A percentile compares a stretch with the other conserved stretches of the same genome.
Evolutionary conservation across 2,888 invertebrate genomes (phyloP).

Genomic region (Panzeria rudis): DNA sequence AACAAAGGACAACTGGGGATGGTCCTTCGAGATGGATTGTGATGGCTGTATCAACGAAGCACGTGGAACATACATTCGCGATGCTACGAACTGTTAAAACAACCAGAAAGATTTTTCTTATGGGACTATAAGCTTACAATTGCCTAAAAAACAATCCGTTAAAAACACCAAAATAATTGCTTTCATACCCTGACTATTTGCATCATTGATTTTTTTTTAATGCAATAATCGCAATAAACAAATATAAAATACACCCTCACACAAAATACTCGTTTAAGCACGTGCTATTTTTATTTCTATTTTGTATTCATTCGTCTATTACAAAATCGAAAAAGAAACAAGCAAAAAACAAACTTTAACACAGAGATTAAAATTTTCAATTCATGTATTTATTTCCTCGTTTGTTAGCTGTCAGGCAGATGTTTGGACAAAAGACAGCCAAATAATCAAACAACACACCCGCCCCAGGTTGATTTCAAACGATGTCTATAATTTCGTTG

Average conservation of each 20-base stretch:
- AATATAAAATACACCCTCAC: slow-evolving; percentile 41
- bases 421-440: slow-evolving; percentile 27
- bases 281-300: slow-evolving; percentile 61
- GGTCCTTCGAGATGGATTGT: too few species aligned
- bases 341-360: not conserved
- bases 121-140: too few species aligned
- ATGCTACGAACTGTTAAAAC: too few species aligned
- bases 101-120: too few species aligned
- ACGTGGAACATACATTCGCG: too few species aligned
- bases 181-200: slow-evolving; percentile 8
- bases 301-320: slow-evolving; percentile 19
- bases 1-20: too few species aligned
- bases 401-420: slow-evolving; percentile 53
- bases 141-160: too few species aligned
- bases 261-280: slow-evolving; percentile 54
- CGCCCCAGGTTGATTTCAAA: slow-evolving; percentile 56
- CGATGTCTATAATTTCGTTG: slow-evolving; percentile 36
- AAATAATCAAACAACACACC: slow-evolving; percentile 13
- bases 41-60: too few species aligned
- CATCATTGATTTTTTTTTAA: slow-evolving; percentile 42
- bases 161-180: too few species aligned
- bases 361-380: slow-evolving; percentile 39
- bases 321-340: slow-evolving; percentile 27
- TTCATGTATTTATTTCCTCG: slow-evolving; percentile 65
- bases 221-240: slow-evolving; percentile 29